Conservation (phyloP, 2,888 invertebrate species). For the Sarcophaga variegata region DNA sequence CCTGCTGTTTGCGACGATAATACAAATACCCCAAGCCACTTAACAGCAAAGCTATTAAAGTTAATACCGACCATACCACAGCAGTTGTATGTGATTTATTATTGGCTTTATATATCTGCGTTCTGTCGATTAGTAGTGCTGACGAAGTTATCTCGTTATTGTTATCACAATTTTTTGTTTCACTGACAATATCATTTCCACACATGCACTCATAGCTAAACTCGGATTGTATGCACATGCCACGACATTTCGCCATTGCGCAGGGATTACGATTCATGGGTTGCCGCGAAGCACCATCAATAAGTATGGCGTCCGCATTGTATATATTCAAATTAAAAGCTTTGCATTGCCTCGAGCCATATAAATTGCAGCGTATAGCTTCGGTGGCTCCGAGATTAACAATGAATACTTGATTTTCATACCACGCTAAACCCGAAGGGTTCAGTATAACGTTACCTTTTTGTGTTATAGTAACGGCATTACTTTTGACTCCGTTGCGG, state of each 20-base stretch:
- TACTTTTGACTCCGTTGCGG: slow-evolving; percentile 78
- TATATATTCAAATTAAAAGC: slow-evolving; percentile 81
- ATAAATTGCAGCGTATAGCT: slow-evolving; percentile 85
- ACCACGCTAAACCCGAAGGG: slow-evolving; percentile 87
- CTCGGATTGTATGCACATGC: slow-evolving; percentile 85
- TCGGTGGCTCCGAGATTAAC: slow-evolving; percentile 83
- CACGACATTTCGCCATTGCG: slow-evolving; percentile 83
- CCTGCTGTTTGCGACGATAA: slow-evolving; percentile 82
- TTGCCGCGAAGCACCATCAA: slow-evolving; percentile 84
- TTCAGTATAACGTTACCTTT: slow-evolving; percentile 82
- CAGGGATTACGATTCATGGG: slow-evolving; percentile 83
- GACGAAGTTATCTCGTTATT: slow-evolving; percentile 72
- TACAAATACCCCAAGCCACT: slow-evolving; percentile 75
- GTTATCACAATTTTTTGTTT: slow-evolving; percentile 78
- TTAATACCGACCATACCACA: slow-evolving; percentile 58
- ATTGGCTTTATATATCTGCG: not conserved
- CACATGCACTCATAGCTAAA: slow-evolving; percentile 84
- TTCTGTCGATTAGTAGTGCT: slow-evolving; percentile 46
- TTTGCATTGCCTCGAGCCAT: slow-evolving; percentile 83
- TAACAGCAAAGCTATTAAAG: slow-evolving; percentile 69
- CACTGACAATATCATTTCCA: slow-evolving; percentile 80
- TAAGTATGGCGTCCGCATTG: slow-evolving; percentile 83
- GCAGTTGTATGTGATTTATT: slow-evolving; percentile 61
- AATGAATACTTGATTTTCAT: slow-evolving; percentile 91
- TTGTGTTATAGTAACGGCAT: slow-evolving; percentile 81